Evolutionary conservation across 2,888 invertebrate species (phyloP).

Genomic region (Abscondita cerata): DNA sequence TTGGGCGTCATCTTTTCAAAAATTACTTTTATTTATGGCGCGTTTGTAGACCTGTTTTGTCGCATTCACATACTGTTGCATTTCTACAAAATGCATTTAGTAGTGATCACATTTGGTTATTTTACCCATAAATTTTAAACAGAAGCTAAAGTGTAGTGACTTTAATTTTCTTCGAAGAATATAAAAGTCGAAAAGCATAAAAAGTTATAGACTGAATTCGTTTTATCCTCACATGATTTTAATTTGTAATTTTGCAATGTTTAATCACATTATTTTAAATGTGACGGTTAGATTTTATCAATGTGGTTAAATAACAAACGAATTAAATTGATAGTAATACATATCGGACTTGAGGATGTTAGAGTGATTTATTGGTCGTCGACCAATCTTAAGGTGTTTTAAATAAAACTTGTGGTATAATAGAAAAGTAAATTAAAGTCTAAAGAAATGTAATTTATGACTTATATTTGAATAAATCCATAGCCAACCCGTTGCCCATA

Average conservation of each 20-base stretch:
- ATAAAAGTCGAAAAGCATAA: slow-evolving; percentile 51
- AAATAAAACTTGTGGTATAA: slow-evolving; percentile 7
- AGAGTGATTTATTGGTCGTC: slow-evolving; percentile 3
- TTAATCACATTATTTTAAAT: slow-evolving; percentile 1
- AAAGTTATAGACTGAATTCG: slow-evolving; percentile 46
- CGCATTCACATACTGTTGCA: slow-evolving; percentile 48
- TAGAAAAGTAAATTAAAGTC: slow-evolving; percentile 11
- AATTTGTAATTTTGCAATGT: too few species aligned
- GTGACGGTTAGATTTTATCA: background rate
- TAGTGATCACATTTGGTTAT: slow-evolving; percentile 50
- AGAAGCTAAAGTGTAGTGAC: slow-evolving; percentile 48
- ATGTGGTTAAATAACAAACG: background rate
- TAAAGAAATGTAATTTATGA: slow-evolving; percentile 8
- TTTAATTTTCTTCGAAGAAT: slow-evolving; percentile 48
- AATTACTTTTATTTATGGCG: slow-evolving; percentile 44
- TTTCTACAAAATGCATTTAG: slow-evolving; percentile 42
- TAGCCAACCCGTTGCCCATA: background rate
- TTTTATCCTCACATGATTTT: slow-evolving; percentile 11
- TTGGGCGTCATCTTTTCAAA: slow-evolving; percentile 29
- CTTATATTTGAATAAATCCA: slow-evolving; percentile 10
- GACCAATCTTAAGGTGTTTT: slow-evolving; percentile 5
- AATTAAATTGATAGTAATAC: background rate
- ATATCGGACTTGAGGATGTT: background rate
- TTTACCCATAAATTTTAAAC: slow-evolving; percentile 52
- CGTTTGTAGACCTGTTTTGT: slow-evolving; percentile 51